These are phyloP conservation scores for Enteromius trimaculatus DNA, from an alignment of 2,797 vertebrate genomes.

Conservation along the genomic window DNA sequence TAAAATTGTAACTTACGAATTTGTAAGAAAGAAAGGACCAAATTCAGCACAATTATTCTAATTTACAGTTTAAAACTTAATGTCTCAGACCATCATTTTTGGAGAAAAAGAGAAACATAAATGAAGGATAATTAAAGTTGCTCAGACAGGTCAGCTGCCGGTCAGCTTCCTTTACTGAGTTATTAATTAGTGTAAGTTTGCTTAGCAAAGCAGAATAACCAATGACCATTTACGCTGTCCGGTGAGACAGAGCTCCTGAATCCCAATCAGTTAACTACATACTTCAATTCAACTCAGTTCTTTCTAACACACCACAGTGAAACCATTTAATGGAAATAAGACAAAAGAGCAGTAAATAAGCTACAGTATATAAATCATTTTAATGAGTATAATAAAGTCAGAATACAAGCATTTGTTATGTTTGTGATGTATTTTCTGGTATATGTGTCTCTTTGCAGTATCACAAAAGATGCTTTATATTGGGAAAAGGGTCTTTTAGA, in stretches of 20 bases:
- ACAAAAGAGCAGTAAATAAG: background rate
- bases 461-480: background rate
- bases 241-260: background rate
- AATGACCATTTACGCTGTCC: background rate
- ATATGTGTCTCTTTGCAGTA: background rate
- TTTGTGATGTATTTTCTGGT: background rate
- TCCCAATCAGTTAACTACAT: background rate
- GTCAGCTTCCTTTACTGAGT: slow-evolving; percentile 4
- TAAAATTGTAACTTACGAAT: background rate
- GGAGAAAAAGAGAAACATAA: background rate
- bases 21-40: background rate
- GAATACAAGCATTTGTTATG: background rate
- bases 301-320: background rate
- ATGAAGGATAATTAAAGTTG: background rate
- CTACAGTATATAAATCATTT: background rate
- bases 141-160: background rate
- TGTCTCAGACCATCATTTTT: background rate
- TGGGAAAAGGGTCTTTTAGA: background rate
- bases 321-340: background rate
- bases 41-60: background rate
- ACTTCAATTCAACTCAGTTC: background rate
- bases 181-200: slow-evolving; percentile 4
- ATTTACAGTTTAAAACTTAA: background rate
- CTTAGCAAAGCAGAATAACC: background rate
- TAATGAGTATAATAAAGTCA: background rate